Evolutionary conservation across 2,113 vertebrate species (phyloP), one percentile per base, ranked within the genome.

Genomic region (Elephantulus edwardii): DNA sequence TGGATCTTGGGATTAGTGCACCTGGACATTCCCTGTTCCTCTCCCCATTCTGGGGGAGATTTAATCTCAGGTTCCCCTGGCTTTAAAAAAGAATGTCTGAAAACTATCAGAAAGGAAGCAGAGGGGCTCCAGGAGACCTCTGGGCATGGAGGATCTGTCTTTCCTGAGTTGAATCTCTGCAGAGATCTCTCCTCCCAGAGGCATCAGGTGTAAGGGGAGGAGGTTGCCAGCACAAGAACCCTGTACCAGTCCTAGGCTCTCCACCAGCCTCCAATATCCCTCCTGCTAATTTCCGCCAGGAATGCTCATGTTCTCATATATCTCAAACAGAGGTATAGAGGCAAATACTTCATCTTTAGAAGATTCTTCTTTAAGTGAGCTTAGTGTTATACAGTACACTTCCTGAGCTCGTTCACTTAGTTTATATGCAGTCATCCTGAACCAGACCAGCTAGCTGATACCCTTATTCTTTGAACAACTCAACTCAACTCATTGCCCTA

Each of bases 1-100:
- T n/a, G 64, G 14, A 33, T 0, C 1, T 1, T 46, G 33, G n/a
- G 50, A 9, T n/a, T n/a, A n/a, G n/a, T n/a, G n/a, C n/a, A n/a
- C n/a, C n/a, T 42, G 28, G 33, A 20, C 54, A 22, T 5, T 19
- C 40, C 11, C 4, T 3, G 0, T 26, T 3, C 26, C 4, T 17
- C 19, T 17, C 38, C 22, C 22, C 11, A 14, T 42, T 22, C 54
- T 72, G 4, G 5, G 4, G 26, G 28, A 77, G n/a, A 28, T 8
- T 56, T 76, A 2, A 13, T 52, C 46, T n/a, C 3, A 62, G 66
- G 7, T 44, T 13, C 35, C 56, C 30, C 10, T 28, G 64, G 33
- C 54, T 76, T 72, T 46, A 38, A 42, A 58, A 82, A 79, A 79
- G 35, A 46, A n/a, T 14, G 9, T 54, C 68, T 72, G 33, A 44